Percentiles rank a stretch among this genome's conserved stretches.
These are phyloP conservation scores for Acanthoscelides obtectus DNA, from an alignment of 2,888 invertebrate genomes.

Conservation along the genomic window DNA sequence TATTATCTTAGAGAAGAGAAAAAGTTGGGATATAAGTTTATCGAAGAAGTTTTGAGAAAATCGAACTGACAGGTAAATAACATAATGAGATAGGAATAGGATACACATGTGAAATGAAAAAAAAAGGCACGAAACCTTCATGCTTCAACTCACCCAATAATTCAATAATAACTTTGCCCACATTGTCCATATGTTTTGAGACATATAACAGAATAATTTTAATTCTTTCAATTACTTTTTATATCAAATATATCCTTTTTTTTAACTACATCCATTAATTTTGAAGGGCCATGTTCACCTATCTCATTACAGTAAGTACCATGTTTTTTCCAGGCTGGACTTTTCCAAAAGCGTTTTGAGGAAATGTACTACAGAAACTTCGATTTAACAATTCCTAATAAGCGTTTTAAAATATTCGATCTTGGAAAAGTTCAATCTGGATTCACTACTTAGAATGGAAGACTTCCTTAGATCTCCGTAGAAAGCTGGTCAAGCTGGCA, in stretches of 20 bases:
- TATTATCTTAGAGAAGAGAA: slow-evolving; percentile 18
- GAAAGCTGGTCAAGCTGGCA: neutral
- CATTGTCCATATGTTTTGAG: no score
- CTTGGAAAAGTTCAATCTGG: neutral
- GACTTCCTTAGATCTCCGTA: neutral
- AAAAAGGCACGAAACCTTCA: no score
- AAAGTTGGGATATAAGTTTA: neutral
- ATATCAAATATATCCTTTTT: no score
- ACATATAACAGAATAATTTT: no score
- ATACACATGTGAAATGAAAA: no score
- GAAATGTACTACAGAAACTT: neutral
- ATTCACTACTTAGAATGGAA: neutral
- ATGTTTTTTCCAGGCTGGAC: neutral
- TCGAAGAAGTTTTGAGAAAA: neutral
- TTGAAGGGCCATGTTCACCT: neutral
- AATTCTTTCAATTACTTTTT: no score
- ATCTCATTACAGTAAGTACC: neutral
- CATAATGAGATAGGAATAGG: neutral
- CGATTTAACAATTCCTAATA: neutral
- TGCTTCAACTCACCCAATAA: no score
- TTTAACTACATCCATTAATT: neutral
- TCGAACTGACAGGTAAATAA: neutral
- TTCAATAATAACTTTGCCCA: no score
- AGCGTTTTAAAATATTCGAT: neutral
- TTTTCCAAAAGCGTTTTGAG: neutral